Evolutionary conservation across 2,797 vertebrate genomes (phyloP), one percentile per base, ranked within the genome.

Genomic region (Smutsia temminckii): DNA sequence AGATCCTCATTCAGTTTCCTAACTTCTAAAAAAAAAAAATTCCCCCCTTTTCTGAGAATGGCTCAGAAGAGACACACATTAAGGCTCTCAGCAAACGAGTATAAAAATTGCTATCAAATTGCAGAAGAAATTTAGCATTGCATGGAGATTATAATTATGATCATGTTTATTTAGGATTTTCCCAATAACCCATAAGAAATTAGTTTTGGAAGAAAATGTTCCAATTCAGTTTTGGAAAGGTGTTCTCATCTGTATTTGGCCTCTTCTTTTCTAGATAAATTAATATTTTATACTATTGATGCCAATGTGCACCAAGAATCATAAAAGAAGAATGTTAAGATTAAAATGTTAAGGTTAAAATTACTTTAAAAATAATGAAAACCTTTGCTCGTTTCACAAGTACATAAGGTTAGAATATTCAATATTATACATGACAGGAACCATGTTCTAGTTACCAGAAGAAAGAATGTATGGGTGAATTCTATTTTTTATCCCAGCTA

Each of bases 321-420:
- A 80, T 69, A 84, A 81, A 89, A 91, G 27, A 95, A 85, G 29
- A 89, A 91, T 84, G 8, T 51, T 72, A 85, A 57, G 61, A 17
- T n/a, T 37, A 79, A 81, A 77, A 74, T 69, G 68, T 14, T 55
- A 55, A 20, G 27, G 40, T 74, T 83, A 89, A 89, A 78, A 92
- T 89, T 61, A 74, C 42, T 91, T 95, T 78, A 25, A 79, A 95
- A 89, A 92, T 79, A 94, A 89, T 37, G 20, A 77, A 88, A 93
- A 86, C n/a, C 25, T 79, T 83, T 68, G 63, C 63, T 87, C 71
- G 81, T 64, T 92, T 94, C 92, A 64, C 3, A 77, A 93, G 37
- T 53, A 51, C 42, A 32, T 90, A 77, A 66, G 32, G 9, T 46
- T 93, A 94, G 75, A 86, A 59, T 79, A 75, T 20, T 46, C 51